A percentile compares a stretch with the other conserved stretches of the same genome.
phyloP scores from a whole-genome alignment of 2,888 invertebrate species.

The Nemoura dubitans region DNA sequence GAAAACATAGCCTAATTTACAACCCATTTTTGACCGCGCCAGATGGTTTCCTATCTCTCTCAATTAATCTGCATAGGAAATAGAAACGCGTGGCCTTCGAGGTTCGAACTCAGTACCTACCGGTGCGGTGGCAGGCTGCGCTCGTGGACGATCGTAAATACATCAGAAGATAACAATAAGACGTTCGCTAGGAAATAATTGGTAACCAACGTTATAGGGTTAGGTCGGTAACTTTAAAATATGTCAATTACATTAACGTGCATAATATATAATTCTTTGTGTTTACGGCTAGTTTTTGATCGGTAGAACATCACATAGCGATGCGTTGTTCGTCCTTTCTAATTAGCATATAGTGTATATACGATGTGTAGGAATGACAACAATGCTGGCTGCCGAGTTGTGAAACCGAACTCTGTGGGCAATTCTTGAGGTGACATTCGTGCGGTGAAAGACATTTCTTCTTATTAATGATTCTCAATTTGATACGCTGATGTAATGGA shows the following conservation, averaged over 20 bases:
- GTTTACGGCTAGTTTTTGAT: neutral
- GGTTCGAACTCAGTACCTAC: neutral
- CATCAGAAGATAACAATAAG: neutral
- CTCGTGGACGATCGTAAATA: neutral
- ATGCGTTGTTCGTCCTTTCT: neutral
- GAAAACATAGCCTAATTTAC: neutral
- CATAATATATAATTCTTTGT: neutral
- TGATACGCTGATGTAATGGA: neutral
- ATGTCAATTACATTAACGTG: neutral
- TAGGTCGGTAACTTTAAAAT: conserved; percentile 5
- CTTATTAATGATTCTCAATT: neutral
- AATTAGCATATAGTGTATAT: neutral
- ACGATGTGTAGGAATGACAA: neutral
- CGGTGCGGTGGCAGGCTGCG: neutral
- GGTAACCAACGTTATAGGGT: neutral
- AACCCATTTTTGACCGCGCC: neutral
- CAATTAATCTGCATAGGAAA: neutral
- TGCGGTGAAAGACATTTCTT: neutral
- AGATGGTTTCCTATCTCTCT: neutral
- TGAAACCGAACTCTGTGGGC: neutral
- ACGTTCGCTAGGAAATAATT: neutral
- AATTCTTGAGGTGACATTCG: neutral
- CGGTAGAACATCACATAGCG: neutral
- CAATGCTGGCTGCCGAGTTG: neutral
- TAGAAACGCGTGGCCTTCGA: neutral